Conservation (phyloP, 2,888 invertebrate genomes). For the Furcula furcula region DNA sequence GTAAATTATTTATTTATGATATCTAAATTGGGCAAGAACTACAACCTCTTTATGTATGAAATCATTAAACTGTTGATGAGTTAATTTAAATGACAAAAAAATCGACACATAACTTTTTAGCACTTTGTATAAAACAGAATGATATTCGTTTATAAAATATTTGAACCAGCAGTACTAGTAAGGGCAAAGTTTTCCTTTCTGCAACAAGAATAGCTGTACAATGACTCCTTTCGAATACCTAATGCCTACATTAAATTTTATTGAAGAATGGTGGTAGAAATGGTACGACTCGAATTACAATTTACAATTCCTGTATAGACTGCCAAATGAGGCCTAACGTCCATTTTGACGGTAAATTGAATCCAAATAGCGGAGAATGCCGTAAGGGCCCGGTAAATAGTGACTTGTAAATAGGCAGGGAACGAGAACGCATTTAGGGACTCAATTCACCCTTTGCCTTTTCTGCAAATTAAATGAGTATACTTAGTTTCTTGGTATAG, state of each 20-base stretch:
- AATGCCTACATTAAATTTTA: too few species aligned
- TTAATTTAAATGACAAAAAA: too few species aligned
- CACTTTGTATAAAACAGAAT: too few species aligned
- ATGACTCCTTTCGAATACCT: too few species aligned
- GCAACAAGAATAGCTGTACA: not conserved
- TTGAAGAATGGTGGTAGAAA: not conserved
- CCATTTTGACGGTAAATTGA: constrained; percentile 75
- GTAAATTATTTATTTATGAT: too few species aligned
- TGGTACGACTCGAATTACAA: constrained; percentile 6
- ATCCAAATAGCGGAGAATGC: constrained; percentile 62
- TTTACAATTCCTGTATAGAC: constrained; percentile 10
- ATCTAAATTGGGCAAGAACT: too few species aligned
- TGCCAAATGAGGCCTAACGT: constrained; percentile 61
- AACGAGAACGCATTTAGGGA: constrained; percentile 52
- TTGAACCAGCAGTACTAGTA: too few species aligned
- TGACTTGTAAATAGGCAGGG: constrained; percentile 70
- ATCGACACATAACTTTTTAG: too few species aligned
- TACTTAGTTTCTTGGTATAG: constrained; percentile 35
- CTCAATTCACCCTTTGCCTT: constrained; percentile 66
- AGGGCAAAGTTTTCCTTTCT: too few species aligned
- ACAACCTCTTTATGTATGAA: too few species aligned
- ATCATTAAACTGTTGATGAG: too few species aligned
- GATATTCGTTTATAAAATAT: too few species aligned
- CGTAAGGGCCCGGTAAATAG: constrained; percentile 58
- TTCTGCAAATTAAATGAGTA: constrained; percentile 70